Evolutionary conservation across 1,140 invertebrate species (phyloP), one percentile per base, ranked within the genome.

Genomic region (Asobara japonica): DNA sequence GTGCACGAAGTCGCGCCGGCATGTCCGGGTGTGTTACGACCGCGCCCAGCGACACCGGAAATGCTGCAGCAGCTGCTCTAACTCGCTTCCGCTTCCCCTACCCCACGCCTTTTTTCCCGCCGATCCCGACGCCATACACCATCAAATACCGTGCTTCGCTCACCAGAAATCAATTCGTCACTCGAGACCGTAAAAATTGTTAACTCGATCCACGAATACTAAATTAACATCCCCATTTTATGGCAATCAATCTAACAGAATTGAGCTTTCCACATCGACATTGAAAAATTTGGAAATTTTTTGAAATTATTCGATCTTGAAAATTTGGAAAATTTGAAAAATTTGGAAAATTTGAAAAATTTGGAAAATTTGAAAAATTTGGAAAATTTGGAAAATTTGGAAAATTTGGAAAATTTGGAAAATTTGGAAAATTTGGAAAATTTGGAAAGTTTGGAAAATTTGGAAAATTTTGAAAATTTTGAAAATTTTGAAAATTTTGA

Each of bases 21-120:
- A 60, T 71, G 69, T 71, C 29, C 69, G 48, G 62, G 62, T 62
- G 33, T 71, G 69, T 71, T 71, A 71, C 62, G 69, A 71, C 60
- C 62, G 31, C 61, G 64, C 69, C 65, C 69, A 56, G 38, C 27
- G 56, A 51, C 61, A 56, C 33, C 22, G 41, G 31, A 71, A 71
- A 65, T 51, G 29, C 30, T 66, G 62, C 70, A 36, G 62, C 70
- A 36, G 45, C 69, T 65, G 62, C 48, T 51, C 25, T 29, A 67
- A 25, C 36, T 41, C 31, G 31, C 61, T 20, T 45, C 25, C 18
- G 25, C 27, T 69, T 18, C 18, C 22, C 36, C 33, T 38, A 13
- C 16, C 18, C 16, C 61, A 10, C 61, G 13, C 10, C 27, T 1
- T 18, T 11, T 31, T 16, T 62, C 29, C 18, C 61, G 13, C 25